These are phyloP conservation scores for Patagioenas fasciata DNA, from an alignment of 2,113 vertebrate genomes.

Conservation along the genomic window DNA sequence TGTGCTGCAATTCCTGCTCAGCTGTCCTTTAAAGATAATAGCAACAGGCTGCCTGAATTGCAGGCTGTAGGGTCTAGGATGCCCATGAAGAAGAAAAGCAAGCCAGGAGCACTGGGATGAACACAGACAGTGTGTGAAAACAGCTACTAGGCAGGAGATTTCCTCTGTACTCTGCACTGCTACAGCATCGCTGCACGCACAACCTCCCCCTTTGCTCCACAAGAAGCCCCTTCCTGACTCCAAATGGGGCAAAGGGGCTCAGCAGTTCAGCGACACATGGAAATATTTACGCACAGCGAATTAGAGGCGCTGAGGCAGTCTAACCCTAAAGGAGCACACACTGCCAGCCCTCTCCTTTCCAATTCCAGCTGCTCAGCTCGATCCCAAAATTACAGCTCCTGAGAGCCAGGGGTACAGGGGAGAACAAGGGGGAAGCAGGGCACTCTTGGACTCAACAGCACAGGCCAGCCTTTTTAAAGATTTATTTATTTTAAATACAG, in stretches of 20 bases:
- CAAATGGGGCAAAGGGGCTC: slow-evolving; percentile 1
- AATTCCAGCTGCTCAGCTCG: neutral
- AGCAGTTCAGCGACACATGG: neutral
- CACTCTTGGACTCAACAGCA: neutral
- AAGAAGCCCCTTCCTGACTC: neutral
- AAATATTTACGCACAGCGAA: neutral
- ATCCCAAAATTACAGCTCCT: neutral
- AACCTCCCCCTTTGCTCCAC: neutral
- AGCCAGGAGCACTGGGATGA: neutral
- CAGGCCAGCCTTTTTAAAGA: neutral
- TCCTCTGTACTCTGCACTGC: neutral
- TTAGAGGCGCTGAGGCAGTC: neutral
- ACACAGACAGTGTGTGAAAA: rapidly evolving
- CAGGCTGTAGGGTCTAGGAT: neutral
- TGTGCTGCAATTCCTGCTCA: neutral
- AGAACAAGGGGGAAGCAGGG: neutral
- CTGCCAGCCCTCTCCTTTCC: neutral
- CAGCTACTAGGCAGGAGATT: neutral
- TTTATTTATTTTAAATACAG: neutral
- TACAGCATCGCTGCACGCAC: neutral
- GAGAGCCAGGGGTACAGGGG: neutral
- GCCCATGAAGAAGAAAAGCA: neutral
- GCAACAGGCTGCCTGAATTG: neutral
- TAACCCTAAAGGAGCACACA: neutral
- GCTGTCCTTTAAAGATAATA: neutral